Evolutionary conservation across 2,888 invertebrate genomes (phyloP), one percentile per base, ranked within the genome.

Genomic region (Craniophora ligustri): DNA sequence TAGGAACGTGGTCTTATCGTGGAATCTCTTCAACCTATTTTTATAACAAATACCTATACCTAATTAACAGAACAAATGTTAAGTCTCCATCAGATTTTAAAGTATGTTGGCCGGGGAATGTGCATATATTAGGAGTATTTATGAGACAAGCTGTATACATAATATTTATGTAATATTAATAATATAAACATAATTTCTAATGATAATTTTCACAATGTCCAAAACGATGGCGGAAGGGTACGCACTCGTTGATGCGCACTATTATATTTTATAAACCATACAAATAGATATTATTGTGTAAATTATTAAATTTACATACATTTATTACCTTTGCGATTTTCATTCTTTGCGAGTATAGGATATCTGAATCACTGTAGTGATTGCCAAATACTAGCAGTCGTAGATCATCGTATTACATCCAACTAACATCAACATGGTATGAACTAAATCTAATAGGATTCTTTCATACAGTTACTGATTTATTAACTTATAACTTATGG

Each of bases 121-220:
- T 81, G 85, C 84, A 80, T 67, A 59, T 40, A 30, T 26, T 34
- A 46, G 30, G 45, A 60, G 35, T 54, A 16, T 50, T 46, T 31
- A 38, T 44, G 23, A 46, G 13, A 47, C 30, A 40, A 31, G 15
- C 49, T 44, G 65, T 64, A 57, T 11, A 45, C 53, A 55, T 32
- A 38, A 16, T 35, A 42, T 30, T 26, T 39, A 39, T 49, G n/a
- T n/a, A n/a, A n/a, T n/a, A n/a, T n/a, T n/a, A 10, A 10, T 23
- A 44, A 26, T 35, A 38, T 55, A 28, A 44, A 40, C 40, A 59
- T 53, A 38, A 35, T 56, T 69, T 69, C 57, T 67, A 78, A 84
- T 90, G 92, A 89, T 92, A 92, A 92, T 93, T 92, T 92, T 92
- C 92, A 91, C 92, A 75, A 89, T 92, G 92, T 91, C 92, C 92